Base-by-base conservation (phyloP, 2,113 vertebrate genomes). In the Pluvialis apricaria region DNA sequence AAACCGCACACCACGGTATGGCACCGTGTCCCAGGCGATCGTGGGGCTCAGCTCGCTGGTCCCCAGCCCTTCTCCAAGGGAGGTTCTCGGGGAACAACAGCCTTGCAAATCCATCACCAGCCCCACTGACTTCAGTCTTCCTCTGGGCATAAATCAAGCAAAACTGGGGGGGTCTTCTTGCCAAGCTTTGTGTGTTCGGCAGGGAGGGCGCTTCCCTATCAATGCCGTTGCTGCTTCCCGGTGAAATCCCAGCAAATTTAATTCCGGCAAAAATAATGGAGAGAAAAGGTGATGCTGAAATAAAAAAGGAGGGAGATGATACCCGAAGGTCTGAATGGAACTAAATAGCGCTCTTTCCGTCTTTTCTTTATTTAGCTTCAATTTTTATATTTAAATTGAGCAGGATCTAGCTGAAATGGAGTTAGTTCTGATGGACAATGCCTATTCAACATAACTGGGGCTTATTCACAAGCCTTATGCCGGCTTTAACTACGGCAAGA, bases 361-460 rank as follows among this genome's bases (percentile, higher is more conserved):
- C 75, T 82, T 86, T 90, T 86, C 94, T 94, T 95, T 96, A 88
- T 94, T 94, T 96, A 86, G 62, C 94, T 88, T 93, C 93, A 94
- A 9, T 93, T 96, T 93, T 92, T 73, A 38, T 93, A 92, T 96
- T 96, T 96, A 97, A 97, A 96, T 95, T 86, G 95, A 94, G 90
- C 88, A 75, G 94, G 82, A 90, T 88, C 75, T 77, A 40, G 78
- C 95, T 86, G 90, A 96, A 95, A 82, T 91, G 69, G 95, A 95
- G 96, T 64, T 94, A 92, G 92, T 94, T 90, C 86, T 95, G 88
- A 54, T 90, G 94, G 95, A 97, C 97, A 97, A 94, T 92, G 92
- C 84, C 95, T 97, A 82, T 92, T 96, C 91, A 94, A 10, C 1
- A 0, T 82, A 92, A 80, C 81, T 73, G 78, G 82, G 69, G 76